Evolutionary conservation across 2,113 vertebrate genomes (phyloP).

Genomic region (Anhinga anhinga): DNA sequence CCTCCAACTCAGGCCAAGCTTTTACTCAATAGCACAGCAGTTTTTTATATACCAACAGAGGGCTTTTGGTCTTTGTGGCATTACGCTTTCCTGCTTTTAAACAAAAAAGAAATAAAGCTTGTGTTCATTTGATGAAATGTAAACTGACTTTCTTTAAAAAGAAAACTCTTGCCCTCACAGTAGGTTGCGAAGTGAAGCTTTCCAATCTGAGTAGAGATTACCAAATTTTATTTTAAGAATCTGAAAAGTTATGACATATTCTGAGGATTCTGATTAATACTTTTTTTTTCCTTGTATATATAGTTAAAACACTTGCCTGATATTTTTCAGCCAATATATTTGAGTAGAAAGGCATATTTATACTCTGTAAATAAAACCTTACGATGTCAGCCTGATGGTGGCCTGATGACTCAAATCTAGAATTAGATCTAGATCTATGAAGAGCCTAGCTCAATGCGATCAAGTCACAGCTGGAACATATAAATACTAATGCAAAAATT

Average conservation of each 20-base stretch:
- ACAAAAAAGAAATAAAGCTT: slow-evolving; percentile 50
- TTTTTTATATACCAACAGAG: slow-evolving; percentile 57
- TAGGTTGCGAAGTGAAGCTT: not conserved
- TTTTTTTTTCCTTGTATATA: not conserved
- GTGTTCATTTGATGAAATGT: slow-evolving; percentile 44
- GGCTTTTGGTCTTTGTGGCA: slow-evolving; percentile 52
- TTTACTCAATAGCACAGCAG: slow-evolving; percentile 21
- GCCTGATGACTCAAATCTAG: not conserved
- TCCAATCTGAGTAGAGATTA: not conserved
- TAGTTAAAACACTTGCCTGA: not conserved
- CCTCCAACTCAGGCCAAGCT: slow-evolving; percentile 10
- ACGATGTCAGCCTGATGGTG: not conserved
- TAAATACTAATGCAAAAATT: slow-evolving; percentile 21
- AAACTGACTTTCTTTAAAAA: slow-evolving; percentile 26
- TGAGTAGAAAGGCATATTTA: not conserved
- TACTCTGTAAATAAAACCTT: not conserved
- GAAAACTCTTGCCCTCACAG: not conserved
- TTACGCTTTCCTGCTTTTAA: slow-evolving; percentile 38
- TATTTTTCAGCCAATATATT: not conserved
- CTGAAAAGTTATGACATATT: not conserved
- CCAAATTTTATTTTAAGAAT: not conserved
- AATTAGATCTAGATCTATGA: not conserved
- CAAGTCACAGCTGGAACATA: not conserved
- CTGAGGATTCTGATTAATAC: not conserved
- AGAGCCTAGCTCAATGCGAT: not conserved